phyloP scores from a whole-genome alignment of 2,113 vertebrate species.

The Odocoileus hemionus region DNA sequence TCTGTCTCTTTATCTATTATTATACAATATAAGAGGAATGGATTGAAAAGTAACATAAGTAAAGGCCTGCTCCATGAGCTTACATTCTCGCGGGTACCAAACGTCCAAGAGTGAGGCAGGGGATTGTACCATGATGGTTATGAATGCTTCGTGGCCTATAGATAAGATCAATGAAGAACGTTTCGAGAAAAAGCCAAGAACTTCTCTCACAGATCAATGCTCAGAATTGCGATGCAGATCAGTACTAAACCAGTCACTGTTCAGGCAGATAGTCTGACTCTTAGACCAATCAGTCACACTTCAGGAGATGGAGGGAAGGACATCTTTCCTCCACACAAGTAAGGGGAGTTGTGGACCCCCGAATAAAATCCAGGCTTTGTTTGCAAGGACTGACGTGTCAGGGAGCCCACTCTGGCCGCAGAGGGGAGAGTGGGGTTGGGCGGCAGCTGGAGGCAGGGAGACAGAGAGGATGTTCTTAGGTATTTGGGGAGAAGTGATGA shows the following conservation, averaged over 20 bases:
- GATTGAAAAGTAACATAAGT: background rate
- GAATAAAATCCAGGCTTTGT: background rate
- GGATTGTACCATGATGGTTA: background rate
- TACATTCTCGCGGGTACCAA: background rate
- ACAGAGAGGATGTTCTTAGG: background rate
- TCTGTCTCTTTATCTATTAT: conserved; percentile 20
- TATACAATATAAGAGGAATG: background rate
- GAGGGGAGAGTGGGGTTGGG: accelerated
- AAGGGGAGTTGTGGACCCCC: background rate
- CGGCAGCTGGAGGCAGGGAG: background rate
- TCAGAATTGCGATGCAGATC: background rate
- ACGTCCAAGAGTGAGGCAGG: background rate
- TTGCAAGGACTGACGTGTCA: background rate
- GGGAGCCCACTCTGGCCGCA: background rate
- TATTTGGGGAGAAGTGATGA: background rate
- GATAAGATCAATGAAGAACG: background rate
- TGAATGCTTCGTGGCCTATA: background rate
- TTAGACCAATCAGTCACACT: background rate
- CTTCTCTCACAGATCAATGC: background rate
- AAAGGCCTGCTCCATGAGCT: background rate
- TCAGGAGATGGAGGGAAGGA: background rate
- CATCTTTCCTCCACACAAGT: background rate
- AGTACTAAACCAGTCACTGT: background rate
- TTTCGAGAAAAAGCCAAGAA: background rate
- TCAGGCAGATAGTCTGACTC: background rate